Percentiles rank a stretch among this genome's conserved stretches.
Evolutionary conservation across 2,888 invertebrate species (phyloP).

Genomic region (Cataglyphis altisquamis): DNA sequence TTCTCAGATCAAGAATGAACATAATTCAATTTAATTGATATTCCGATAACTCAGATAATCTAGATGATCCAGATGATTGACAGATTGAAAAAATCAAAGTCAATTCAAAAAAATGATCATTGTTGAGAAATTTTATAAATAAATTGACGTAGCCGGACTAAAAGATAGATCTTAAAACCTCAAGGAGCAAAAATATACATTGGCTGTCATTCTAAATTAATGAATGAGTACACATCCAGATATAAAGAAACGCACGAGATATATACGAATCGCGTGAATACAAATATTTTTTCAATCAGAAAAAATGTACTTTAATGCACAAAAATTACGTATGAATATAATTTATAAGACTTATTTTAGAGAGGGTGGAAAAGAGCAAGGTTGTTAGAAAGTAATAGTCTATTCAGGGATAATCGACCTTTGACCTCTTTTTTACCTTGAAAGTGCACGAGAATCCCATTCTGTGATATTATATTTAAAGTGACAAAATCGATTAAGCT

Average conservation of each 20-base stretch:
- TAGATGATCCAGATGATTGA: background rate
- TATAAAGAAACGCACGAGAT: background rate
- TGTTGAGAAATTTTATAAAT: background rate
- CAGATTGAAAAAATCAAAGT: background rate
- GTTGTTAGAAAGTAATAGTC: slow-evolving; percentile 12
- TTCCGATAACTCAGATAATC: background rate
- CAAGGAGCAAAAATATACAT: background rate
- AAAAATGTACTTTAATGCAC: background rate
- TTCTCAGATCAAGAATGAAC: background rate
- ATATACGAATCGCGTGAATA: background rate
- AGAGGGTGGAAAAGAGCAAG: background rate
- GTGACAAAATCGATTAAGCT: slow-evolving; percentile 39
- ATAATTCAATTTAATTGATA: background rate
- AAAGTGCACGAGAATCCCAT: slow-evolving; percentile 5
- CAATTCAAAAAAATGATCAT: background rate
- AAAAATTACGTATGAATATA: slow-evolving; percentile 1
- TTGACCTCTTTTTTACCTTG: slow-evolving; percentile 19
- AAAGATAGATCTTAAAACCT: background rate
- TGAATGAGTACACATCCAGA: background rate
- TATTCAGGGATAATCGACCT: slow-evolving; percentile 34
- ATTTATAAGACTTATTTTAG: background rate
- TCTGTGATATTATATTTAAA: slow-evolving; percentile 20
- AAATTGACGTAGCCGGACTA: background rate
- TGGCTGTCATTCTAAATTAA: background rate
- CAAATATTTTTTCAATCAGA: background rate